phyloP scores from a whole-genome alignment of 35 echinoderm and acorn worm species.

The Heliocidaris erythrogramma region DNA sequence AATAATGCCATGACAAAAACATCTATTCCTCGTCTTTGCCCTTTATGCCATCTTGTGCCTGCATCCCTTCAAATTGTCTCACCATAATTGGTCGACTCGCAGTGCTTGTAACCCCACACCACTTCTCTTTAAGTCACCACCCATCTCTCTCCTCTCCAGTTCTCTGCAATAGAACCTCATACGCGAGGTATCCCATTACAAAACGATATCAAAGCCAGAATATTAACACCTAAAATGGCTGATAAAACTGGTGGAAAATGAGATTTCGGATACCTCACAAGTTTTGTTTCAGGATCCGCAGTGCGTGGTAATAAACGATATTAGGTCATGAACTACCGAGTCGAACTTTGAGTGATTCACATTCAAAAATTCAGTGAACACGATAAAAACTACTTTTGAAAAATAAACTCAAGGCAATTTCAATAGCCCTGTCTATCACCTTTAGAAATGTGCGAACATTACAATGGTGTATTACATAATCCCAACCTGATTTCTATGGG shows the following conservation, averaged over 20 bases:
- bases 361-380: neutral
- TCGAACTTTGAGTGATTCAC: neutral
- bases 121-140: conserved; percentile 23
- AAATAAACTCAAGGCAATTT: too few relatives aligned
- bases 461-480: too few relatives aligned
- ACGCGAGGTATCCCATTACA: neutral
- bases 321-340: neutral
- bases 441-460: too few relatives aligned
- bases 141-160: neutral
- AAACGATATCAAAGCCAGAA: neutral
- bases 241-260: neutral
- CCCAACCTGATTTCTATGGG: too few relatives aligned
- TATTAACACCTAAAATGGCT: conserved; percentile 10
- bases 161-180: neutral
- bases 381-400: too few relatives aligned
- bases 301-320: conserved; percentile 10
- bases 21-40: neutral
- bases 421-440: too few relatives aligned
- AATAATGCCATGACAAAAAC: neutral
- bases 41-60: neutral
- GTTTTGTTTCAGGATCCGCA: conserved; percentile 31
- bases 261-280: conserved; percentile 21
- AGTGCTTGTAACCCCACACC: neutral
- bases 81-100: conserved; percentile 25
- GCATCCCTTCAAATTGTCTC: conserved; percentile 9